Conservation (phyloP, 1,140 invertebrate genomes). For the Arctopsyche grandis region DNA sequence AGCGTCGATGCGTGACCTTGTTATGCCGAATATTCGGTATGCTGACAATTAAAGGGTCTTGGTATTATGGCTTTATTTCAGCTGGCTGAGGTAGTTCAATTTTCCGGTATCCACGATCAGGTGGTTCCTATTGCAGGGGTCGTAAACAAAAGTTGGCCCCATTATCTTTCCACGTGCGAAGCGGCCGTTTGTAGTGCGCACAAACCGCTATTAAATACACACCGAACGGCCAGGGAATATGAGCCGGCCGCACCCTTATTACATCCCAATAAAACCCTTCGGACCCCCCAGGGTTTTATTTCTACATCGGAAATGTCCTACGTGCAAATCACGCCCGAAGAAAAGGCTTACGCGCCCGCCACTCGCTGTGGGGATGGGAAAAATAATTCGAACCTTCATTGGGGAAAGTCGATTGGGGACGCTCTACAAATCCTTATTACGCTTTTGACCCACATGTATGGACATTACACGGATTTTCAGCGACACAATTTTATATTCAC, state of each 20-base stretch:
- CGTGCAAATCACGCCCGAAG: constrained; percentile 32
- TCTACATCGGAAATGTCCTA: constrained; percentile 39
- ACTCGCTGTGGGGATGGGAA: neutral
- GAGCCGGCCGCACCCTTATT: constrained; percentile 33
- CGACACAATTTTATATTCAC: too few relatives aligned
- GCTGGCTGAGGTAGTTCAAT: neutral
- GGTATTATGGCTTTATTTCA: neutral
- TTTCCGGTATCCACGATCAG: neutral
- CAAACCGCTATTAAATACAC: constrained; percentile 42
- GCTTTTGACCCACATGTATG: neutral
- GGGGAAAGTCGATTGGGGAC: neutral
- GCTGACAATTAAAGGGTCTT: neutral
- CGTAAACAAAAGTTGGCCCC: constrained; percentile 1
- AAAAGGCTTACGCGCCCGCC: neutral
- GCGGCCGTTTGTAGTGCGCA: constrained; percentile 12
- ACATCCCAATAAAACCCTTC: constrained; percentile 40
- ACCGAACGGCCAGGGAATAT: neutral
- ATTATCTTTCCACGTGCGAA: constrained; percentile 37
- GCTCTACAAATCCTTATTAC: neutral
- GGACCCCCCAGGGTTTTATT: constrained; percentile 34
- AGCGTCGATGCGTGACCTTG: too few relatives aligned
- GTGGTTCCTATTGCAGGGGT: neutral
- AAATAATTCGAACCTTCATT: neutral
- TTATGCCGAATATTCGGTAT: neutral
- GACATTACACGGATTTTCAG: too few relatives aligned